Conservation (phyloP, 1,140 invertebrate genomes). For the Pseudomyrmex flavicornis region DNA sequence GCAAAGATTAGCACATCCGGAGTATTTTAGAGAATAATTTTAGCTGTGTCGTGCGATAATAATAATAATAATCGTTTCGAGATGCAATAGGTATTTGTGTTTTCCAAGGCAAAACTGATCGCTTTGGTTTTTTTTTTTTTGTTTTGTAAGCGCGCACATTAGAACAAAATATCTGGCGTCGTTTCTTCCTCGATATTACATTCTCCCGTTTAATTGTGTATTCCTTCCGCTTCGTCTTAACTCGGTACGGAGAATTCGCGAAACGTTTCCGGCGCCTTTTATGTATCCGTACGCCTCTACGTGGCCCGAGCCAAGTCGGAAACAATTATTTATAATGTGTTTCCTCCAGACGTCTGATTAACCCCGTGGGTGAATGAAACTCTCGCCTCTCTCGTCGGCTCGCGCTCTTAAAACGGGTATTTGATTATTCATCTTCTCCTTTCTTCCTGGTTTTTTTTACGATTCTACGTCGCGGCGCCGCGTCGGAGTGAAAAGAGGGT, state of each 20-base stretch:
- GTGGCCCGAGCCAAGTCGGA: constrained; percentile 45
- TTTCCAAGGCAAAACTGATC: too few species aligned
- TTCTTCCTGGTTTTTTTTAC: constrained; percentile 47
- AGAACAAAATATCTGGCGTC: background rate
- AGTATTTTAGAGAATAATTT: too few species aligned
- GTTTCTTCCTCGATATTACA: constrained; percentile 10
- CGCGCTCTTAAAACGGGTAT: constrained; percentile 51
- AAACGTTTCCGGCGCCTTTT: constrained; percentile 41
- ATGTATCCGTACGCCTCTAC: constrained; percentile 7
- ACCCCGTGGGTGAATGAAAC: constrained; percentile 55
- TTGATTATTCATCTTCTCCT: constrained; percentile 72
- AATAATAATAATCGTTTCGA: too few species aligned
- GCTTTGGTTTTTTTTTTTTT: background rate
- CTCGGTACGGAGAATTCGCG: constrained; percentile 25
- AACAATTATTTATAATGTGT: constrained; percentile 68
- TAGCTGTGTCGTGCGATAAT: too few species aligned
- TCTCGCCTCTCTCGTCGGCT: constrained; percentile 34
- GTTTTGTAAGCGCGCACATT: background rate
- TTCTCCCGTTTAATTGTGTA: constrained; percentile 27
- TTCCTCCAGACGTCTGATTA: constrained; percentile 60
- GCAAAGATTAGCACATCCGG: too few species aligned
- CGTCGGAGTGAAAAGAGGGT: constrained; percentile 72
- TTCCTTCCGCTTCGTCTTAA: background rate
- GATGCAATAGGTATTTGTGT: too few species aligned
- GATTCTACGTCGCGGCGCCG: constrained; percentile 26